Conservation (phyloP, 2,797 vertebrate genomes). For the Pipistrellus pipistrellus region DNA sequence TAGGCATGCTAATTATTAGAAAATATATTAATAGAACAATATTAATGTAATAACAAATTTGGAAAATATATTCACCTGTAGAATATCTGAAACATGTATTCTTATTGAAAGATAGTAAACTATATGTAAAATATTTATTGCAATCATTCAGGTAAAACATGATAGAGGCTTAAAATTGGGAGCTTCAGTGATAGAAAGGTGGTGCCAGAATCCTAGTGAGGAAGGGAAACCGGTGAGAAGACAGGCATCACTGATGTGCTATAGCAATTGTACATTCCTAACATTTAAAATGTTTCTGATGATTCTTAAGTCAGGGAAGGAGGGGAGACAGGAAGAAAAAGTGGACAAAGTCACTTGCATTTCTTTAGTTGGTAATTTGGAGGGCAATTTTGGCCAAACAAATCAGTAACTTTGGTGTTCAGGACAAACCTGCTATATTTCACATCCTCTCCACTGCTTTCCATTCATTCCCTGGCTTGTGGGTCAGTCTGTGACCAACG, state of each 20-base stretch:
- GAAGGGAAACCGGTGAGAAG: not conserved
- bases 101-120: not conserved
- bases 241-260: fast-evolving
- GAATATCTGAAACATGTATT: not conserved
- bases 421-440: not conserved
- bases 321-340: not conserved
- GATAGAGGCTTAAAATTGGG: not conserved
- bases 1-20: not conserved
- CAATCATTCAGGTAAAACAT: not conserved
- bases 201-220: not conserved
- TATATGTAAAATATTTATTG: not conserved
- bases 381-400: not conserved
- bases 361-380: not conserved
- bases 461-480: not conserved
- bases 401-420: not conserved
- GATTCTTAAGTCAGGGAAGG: not conserved
- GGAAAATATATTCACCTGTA: not conserved
- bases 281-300: not conserved
- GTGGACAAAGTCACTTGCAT: too few species aligned
- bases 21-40: not conserved
- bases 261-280: too few species aligned
- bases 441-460: not conserved
- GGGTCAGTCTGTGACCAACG: not conserved
- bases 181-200: not conserved
- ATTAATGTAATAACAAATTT: not conserved